phyloP scores from a whole-genome alignment of 2,888 invertebrate genomes.

The Aleiodes testaceus region DNA sequence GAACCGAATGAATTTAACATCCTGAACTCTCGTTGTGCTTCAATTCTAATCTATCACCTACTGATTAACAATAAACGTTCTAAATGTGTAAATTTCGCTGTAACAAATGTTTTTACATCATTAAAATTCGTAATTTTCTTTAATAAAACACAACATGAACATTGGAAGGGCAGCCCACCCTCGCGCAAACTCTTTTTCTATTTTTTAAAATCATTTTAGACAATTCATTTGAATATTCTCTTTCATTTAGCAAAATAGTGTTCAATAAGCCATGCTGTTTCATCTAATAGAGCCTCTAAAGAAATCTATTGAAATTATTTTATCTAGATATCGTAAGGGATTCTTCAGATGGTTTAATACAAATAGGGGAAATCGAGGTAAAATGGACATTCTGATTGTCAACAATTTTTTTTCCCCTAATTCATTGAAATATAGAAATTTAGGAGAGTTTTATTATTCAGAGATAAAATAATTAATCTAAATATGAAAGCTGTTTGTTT shows the following conservation, averaged over 20 bases:
- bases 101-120: conserved; percentile 26
- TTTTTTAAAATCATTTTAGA: conserved; percentile 17
- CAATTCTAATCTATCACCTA: conserved; percentile 37
- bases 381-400: too few species aligned
- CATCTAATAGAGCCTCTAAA: conserved; percentile 33
- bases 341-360: neutral
- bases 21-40: conserved; percentile 20
- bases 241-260: conserved; percentile 23
- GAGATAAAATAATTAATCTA: neutral
- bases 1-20: conserved; percentile 11
- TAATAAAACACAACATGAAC: conserved; percentile 29
- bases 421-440: conserved; percentile 7
- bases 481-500: neutral
- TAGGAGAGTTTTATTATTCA: neutral
- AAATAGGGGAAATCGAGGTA: too few species aligned
- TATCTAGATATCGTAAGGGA: conserved; percentile 12
- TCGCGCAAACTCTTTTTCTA: conserved; percentile 68
- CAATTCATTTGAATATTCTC: neutral
- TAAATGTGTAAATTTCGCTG: conserved; percentile 41
- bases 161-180: conserved; percentile 70
- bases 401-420: too few species aligned
- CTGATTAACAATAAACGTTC: conserved; percentile 30
- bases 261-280: conserved; percentile 41
- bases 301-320: conserved; percentile 5
- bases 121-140: conserved; percentile 19